Percentiles rank a stretch among this genome's conserved stretches.
phyloP scores from a whole-genome alignment of 2,888 invertebrate genomes.

The Parelbella ahira region DNA sequence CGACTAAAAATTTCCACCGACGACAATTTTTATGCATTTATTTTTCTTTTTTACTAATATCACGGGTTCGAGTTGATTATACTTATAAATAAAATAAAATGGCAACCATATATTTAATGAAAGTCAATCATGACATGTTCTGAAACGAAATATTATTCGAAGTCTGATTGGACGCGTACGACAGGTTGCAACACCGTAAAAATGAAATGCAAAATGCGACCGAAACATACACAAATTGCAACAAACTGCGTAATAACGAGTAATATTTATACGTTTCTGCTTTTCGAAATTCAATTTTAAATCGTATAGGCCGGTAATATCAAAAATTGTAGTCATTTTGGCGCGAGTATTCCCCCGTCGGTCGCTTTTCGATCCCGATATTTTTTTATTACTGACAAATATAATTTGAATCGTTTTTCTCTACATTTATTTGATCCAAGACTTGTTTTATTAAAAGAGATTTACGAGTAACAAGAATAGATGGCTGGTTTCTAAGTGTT shows the following conservation, averaged over 20 bases:
- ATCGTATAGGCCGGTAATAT: constrained; percentile 23
- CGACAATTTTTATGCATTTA: no score
- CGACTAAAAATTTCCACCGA: no score
- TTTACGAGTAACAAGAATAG: background rate
- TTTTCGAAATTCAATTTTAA: constrained; percentile 23
- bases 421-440: constrained; percentile 12
- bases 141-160: no score
- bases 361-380: constrained; percentile 20
- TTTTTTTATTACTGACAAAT: constrained; percentile 26
- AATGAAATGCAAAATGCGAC: background rate
- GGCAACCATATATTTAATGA: no score
- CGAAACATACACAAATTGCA: constrained; percentile 12
- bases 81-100: no score
- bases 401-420: constrained; percentile 25
- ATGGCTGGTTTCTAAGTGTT: no score
- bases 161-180: no score
- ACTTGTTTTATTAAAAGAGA: background rate
- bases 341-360: constrained; percentile 18
- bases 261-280: constrained; percentile 18
- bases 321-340: constrained; percentile 25
- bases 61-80: no score
- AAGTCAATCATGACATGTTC: no score
- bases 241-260: constrained; percentile 16
- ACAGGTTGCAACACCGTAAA: no score
- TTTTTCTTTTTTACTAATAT: no score